Conservation (phyloP, 2,888 invertebrate species). For the Hipparchia semele region DNA sequence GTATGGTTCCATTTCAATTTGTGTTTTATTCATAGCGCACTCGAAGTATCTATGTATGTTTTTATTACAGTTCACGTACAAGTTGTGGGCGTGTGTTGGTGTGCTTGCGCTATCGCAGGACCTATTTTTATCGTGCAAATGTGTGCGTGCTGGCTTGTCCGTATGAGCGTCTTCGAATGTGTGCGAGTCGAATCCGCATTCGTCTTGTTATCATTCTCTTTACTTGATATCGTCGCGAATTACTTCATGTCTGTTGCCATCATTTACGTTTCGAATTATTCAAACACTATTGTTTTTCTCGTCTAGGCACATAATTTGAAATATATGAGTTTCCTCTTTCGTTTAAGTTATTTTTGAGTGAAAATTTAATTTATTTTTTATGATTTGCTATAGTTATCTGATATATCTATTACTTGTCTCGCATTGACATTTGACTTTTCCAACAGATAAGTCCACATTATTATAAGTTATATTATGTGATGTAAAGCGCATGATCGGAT, state of each 20-base stretch:
- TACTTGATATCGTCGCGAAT: conserved; percentile 63
- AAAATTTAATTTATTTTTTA: too few species aligned
- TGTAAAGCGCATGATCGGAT: neutral
- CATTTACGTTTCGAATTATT: conserved; percentile 39
- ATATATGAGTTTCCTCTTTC: neutral
- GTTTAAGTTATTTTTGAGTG: too few species aligned
- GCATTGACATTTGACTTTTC: neutral
- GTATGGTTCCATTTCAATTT: conserved; percentile 73
- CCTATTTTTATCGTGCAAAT: conserved; percentile 65
- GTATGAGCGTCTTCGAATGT: conserved; percentile 49
- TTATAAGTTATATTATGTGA: neutral
- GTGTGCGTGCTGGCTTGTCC: conserved; percentile 56
- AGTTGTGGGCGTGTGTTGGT: conserved; percentile 79
- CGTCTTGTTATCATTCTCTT: conserved; percentile 71
- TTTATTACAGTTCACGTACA: conserved; percentile 79
- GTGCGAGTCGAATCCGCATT: conserved; percentile 72
- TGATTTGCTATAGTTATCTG: too few species aligned
- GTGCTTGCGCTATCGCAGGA: conserved; percentile 78
- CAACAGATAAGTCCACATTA: neutral
- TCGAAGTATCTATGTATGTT: conserved; percentile 70
- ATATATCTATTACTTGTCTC: neutral
- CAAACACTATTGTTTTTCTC: conserved; percentile 26
- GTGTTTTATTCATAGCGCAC: conserved; percentile 72
- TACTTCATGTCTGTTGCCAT: conserved; percentile 49
- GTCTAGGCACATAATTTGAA: neutral